A percentile compares a stretch with the other conserved stretches of the same genome.
Evolutionary conservation across 2,888 invertebrate species (phyloP).

Genomic region (Camptogramma bilineatum): DNA sequence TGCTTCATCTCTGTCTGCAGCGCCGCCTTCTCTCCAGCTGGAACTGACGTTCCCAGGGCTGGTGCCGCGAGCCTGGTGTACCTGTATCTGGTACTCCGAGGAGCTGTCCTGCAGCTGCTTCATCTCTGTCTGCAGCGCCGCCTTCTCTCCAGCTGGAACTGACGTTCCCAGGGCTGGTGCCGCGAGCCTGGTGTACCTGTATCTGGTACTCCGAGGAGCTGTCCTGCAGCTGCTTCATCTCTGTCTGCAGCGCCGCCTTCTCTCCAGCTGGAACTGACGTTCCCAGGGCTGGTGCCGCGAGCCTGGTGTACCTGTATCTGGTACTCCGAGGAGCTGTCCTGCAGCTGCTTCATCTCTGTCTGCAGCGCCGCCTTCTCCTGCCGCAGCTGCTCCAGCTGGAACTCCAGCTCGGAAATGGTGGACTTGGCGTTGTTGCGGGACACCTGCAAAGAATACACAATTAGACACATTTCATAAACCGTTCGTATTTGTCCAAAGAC

Average conservation of each 20-base stretch:
- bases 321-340: constrained; percentile 90
- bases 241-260: constrained; percentile 88
- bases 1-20: constrained; percentile 89
- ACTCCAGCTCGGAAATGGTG: constrained; percentile 93
- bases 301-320: constrained; percentile 88
- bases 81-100: constrained; percentile 89
- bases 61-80: too few species aligned
- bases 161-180: too few species aligned
- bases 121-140: constrained; percentile 88
- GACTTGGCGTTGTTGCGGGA: constrained; percentile 95
- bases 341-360: constrained; percentile 89
- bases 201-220: constrained; percentile 89
- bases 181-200: too few species aligned
- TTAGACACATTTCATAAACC: too few species aligned
- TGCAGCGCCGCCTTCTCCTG: constrained; percentile 90
- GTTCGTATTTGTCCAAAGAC: too few species aligned
- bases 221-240: constrained; percentile 91
- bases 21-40: constrained; percentile 91
- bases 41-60: too few species aligned
- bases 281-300: too few species aligned
- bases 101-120: constrained; percentile 90
- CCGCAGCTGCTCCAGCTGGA: constrained; percentile 90
- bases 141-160: too few species aligned
- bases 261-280: too few species aligned
- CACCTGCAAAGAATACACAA: constrained; percentile 80